Conservation (phyloP, 2,888 invertebrate species). For the Lypha dubia region DNA sequence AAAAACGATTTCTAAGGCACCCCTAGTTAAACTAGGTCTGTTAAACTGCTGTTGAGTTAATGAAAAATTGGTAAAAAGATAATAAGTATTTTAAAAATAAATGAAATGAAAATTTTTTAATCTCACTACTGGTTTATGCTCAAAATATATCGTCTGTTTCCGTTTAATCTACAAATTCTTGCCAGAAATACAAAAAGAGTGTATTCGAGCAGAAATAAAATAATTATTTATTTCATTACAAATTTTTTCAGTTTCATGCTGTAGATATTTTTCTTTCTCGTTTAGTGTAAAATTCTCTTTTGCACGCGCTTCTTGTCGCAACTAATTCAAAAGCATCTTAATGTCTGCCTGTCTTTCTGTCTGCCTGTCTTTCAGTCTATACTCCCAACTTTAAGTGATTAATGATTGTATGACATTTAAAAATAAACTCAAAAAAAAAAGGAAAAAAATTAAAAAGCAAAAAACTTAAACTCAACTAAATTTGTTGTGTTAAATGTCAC, state of each 20-base stretch:
- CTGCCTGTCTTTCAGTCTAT: not conserved
- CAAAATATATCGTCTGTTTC: not conserved
- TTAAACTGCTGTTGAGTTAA: too few relatives aligned
- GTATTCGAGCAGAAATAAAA: slow-evolving; percentile 16
- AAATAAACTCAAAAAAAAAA: not conserved
- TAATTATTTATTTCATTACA: not conserved
- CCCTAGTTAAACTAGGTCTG: too few relatives aligned
- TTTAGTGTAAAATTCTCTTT: slow-evolving; percentile 13
- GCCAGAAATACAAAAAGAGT: slow-evolving; percentile 22
- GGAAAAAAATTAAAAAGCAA: too few relatives aligned
- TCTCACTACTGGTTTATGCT: not conserved
- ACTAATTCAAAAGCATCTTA: slow-evolving; percentile 32
- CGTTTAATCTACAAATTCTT: too few relatives aligned
- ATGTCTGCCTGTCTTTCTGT: slow-evolving; percentile 3
- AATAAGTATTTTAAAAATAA: not conserved
- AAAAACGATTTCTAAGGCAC: too few relatives aligned
- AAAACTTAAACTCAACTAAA: not conserved
- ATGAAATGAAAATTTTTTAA: not conserved
- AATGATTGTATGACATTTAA: slow-evolving; percentile 54
- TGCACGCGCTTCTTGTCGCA: slow-evolving; percentile 12
- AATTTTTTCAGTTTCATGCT: not conserved
- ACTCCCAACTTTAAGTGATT: slow-evolving; percentile 40
- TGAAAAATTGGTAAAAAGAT: not conserved
- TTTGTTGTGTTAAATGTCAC: slow-evolving; percentile 15
- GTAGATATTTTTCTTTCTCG: not conserved